Evolutionary conservation across 2,797 vertebrate species (phyloP).

Genomic region (Furcifer pardalis): DNA sequence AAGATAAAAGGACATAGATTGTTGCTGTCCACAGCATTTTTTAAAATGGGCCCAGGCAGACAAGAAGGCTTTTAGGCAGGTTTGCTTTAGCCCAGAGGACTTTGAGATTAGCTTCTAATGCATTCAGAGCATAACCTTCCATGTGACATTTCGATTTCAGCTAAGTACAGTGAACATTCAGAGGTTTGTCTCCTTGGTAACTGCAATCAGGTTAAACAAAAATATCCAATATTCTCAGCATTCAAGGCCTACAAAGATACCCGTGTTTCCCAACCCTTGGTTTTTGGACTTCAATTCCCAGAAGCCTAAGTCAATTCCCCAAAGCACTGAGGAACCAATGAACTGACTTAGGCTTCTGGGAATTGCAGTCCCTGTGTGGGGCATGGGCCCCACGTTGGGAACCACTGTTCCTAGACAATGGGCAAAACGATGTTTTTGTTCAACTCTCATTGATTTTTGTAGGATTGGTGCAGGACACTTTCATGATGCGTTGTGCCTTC

Average conservation of each 20-base stretch:
- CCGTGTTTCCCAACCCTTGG: too few relatives aligned
- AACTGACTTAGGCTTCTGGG: too few relatives aligned
- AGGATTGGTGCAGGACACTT: too few relatives aligned
- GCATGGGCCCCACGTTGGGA: too few relatives aligned
- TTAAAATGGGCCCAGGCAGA: constrained; percentile 51
- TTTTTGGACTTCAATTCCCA: too few relatives aligned
- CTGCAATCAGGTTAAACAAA: fast-evolving
- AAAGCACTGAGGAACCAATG: too few relatives aligned
- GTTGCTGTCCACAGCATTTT: constrained; percentile 48
- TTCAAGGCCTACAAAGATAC: not conserved
- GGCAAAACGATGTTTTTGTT: not conserved
- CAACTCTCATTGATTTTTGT: not conserved
- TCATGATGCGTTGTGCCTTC: not conserved
- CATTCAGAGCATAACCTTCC: constrained; percentile 17
- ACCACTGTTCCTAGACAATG: too few relatives aligned
- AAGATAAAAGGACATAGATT: constrained; percentile 31
- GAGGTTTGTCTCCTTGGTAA: not conserved
- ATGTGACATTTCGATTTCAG: not conserved
- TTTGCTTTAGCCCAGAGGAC: constrained; percentile 26
- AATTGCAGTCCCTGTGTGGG: too few relatives aligned
- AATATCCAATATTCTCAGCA: not conserved
- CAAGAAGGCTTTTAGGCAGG: constrained; percentile 56
- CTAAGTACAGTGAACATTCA: not conserved
- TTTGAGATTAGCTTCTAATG: constrained; percentile 33
- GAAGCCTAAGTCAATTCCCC: too few relatives aligned